Evolutionary conservation across 1,140 invertebrate genomes (phyloP).

Genomic region (Apis dorsata): DNA sequence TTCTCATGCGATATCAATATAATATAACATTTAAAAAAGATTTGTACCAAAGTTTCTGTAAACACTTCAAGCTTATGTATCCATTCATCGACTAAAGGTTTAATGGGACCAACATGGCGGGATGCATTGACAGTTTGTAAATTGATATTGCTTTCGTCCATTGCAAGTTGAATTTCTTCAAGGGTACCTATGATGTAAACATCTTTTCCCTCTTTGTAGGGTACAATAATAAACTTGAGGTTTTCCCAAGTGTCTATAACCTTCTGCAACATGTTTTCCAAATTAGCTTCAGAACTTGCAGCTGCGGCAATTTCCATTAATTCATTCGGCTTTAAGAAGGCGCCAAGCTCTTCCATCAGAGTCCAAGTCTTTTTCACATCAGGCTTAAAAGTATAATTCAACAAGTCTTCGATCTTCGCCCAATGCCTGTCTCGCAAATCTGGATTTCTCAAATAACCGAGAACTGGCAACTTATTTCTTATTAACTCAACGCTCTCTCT

Average conservation of each 20-base stretch:
- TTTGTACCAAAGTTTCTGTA: slow-evolving; percentile 85
- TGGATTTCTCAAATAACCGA: slow-evolving; percentile 88
- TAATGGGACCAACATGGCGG: slow-evolving; percentile 90
- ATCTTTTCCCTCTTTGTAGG: slow-evolving; percentile 90
- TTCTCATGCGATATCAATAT: too few relatives aligned
- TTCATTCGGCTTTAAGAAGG: slow-evolving; percentile 86
- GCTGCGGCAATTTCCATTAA: slow-evolving; percentile 91
- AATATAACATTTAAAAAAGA: not conserved
- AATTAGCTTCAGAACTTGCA: slow-evolving; percentile 90
- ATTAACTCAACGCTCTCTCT: slow-evolving; percentile 89
- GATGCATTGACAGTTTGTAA: slow-evolving; percentile 92
- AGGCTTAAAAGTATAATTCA: slow-evolving; percentile 86
- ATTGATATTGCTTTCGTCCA: slow-evolving; percentile 93
- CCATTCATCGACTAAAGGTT: slow-evolving; percentile 90
- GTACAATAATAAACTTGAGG: slow-evolving; percentile 88
- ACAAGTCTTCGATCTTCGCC: slow-evolving; percentile 88
- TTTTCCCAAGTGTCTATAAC: slow-evolving; percentile 91
- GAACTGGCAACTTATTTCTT: slow-evolving; percentile 88
- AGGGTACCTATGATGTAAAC: slow-evolving; percentile 90
- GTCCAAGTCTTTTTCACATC: slow-evolving; percentile 84
- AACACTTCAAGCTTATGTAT: slow-evolving; percentile 87
- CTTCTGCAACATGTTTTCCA: slow-evolving; percentile 89
- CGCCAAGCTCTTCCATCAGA: slow-evolving; percentile 85
- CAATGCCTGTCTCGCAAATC: slow-evolving; percentile 89
- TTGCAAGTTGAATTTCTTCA: slow-evolving; percentile 89